Evolutionary conservation across 2,888 invertebrate species (phyloP).

Genomic region (Synanthedon myopaeformis): DNA sequence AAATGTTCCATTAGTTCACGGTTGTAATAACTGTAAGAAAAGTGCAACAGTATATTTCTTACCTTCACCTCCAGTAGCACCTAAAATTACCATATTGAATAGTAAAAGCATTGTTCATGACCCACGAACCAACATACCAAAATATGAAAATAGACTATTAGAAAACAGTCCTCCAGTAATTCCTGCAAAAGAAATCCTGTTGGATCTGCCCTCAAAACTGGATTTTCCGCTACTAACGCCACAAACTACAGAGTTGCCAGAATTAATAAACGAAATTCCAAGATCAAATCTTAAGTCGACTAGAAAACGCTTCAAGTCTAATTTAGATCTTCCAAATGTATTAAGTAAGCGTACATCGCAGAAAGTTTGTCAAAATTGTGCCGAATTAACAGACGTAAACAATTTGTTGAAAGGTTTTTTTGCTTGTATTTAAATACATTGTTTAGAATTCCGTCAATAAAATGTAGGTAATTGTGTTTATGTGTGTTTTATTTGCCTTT

Average conservation of each 20-base stretch:
- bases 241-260: not conserved
- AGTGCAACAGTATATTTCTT: slow-evolving; percentile 21
- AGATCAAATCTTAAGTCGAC: not conserved
- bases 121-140: too few relatives aligned
- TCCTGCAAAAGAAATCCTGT: not conserved
- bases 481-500: too few relatives aligned
- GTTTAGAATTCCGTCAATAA: too few relatives aligned
- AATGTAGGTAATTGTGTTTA: too few relatives aligned
- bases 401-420: slow-evolving; percentile 13
- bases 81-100: slow-evolving; percentile 3
- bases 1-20: too few relatives aligned
- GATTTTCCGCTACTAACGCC: not conserved
- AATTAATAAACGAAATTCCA: not conserved
- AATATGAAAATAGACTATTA: not conserved
- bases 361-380: not conserved
- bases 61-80: slow-evolving; percentile 13
- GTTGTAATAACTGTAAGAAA: not conserved
- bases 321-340: not conserved
- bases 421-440: slow-evolving; percentile 8
- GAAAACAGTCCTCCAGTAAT: not conserved
- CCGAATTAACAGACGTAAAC: not conserved
- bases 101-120: not conserved
- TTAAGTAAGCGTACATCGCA: not conserved
- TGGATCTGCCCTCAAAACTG: not conserved
- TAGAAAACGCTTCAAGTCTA: not conserved